Evolutionary conservation across 2,797 vertebrate genomes (phyloP).

Genomic region (Triplophysa bombifrons): DNA sequence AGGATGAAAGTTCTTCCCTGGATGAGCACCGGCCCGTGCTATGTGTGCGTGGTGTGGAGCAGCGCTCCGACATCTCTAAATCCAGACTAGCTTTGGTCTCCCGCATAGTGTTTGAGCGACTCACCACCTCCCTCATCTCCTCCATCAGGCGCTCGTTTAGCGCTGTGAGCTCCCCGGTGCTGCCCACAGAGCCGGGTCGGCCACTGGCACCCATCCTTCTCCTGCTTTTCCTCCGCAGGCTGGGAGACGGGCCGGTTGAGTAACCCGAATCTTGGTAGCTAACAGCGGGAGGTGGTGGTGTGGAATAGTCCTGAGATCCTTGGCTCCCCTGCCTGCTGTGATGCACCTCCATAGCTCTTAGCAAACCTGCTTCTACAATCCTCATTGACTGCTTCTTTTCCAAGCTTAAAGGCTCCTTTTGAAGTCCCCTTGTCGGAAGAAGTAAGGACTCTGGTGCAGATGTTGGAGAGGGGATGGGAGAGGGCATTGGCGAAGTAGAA

Average conservation of each 20-base stretch:
- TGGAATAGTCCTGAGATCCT: constrained; percentile 83
- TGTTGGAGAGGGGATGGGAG: constrained; percentile 60
- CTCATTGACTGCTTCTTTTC: constrained; percentile 88
- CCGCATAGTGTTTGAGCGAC: constrained; percentile 83
- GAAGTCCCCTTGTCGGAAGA: constrained; percentile 62
- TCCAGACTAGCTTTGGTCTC: constrained; percentile 80
- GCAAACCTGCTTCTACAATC: constrained; percentile 83
- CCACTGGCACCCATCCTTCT: constrained; percentile 75
- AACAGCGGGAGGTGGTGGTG: constrained; percentile 67
- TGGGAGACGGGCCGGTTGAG: constrained; percentile 90
- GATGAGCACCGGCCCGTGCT: constrained; percentile 73
- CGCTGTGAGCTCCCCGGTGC: constrained; percentile 84
- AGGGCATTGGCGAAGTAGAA: constrained; percentile 67
- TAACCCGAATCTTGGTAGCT: constrained; percentile 93
- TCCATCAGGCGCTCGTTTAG: constrained; percentile 89
- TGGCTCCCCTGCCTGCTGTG: constrained; percentile 86
- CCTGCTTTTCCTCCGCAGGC: constrained; percentile 84
- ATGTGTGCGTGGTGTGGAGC: constrained; percentile 67
- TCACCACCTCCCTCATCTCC: constrained; percentile 89
- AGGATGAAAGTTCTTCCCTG: constrained; percentile 75
- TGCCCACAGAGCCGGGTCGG: constrained; percentile 86
- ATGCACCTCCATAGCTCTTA: constrained; percentile 84
- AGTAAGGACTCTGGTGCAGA: constrained; percentile 59
- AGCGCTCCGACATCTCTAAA: constrained; percentile 73
- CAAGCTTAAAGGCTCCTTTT: constrained; percentile 68